These are phyloP conservation scores for Lasioglossum lativentre DNA, from an alignment of 2,888 invertebrate genomes.

Conservation along the genomic window DNA sequence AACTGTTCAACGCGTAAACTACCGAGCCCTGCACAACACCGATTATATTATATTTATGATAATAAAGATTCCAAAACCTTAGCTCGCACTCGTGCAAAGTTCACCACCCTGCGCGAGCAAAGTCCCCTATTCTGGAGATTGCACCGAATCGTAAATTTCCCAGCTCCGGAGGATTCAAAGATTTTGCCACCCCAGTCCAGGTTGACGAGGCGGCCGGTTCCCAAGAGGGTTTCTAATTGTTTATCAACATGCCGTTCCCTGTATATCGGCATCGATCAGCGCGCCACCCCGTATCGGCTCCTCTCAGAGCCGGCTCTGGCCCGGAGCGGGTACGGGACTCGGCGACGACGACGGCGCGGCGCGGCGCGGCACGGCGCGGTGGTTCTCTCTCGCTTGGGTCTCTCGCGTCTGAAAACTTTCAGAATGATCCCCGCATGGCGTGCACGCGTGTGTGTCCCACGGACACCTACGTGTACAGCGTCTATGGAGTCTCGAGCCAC, in stretches of 20 bases:
- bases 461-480: slow-evolving; percentile 51
- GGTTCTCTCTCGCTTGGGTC: not conserved
- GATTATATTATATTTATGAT: too few relatives aligned
- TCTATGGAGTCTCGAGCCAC: slow-evolving; percentile 56
- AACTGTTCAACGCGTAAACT: too few relatives aligned
- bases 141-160: not conserved
- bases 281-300: not conserved
- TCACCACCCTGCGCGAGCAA: not conserved
- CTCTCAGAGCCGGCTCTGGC: slow-evolving; percentile 2
- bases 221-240: not conserved
- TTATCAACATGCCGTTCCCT: not conserved
- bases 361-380: too few relatives aligned
- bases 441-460: slow-evolving; percentile 22
- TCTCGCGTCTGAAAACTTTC: slow-evolving; percentile 24
- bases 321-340: slow-evolving; percentile 2
- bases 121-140: not conserved
- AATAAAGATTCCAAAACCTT: not conserved
- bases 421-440: slow-evolving; percentile 44
- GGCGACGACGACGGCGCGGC: not conserved
- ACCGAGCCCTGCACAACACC: too few relatives aligned
- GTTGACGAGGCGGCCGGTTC: not conserved
- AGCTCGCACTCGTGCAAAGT: not conserved
- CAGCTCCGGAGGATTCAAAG: not conserved
- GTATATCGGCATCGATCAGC: not conserved
- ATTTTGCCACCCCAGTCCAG: not conserved